These are phyloP conservation scores for Emmelina monodactyla DNA, from an alignment of 2,888 invertebrate species.

Conservation along the genomic window DNA sequence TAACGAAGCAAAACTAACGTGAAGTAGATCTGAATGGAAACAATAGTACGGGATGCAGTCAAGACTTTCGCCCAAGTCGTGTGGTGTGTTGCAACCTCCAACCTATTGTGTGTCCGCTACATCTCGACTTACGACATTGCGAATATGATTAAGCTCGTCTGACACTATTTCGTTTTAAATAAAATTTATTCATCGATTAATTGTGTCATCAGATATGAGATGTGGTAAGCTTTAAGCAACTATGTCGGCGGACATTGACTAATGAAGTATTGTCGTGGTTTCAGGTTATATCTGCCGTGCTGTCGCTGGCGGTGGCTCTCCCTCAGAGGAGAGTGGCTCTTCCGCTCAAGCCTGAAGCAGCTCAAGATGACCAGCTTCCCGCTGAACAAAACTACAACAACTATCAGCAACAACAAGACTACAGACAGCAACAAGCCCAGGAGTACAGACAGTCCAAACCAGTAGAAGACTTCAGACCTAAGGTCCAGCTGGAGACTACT, in stretches of 20 bases:
- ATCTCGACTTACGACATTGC: conserved; percentile 53
- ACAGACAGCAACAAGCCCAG: conserved; percentile 22
- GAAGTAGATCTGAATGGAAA: conserved; percentile 39
- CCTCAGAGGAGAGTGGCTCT: conserved; percentile 48
- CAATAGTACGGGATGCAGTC: conserved; percentile 25
- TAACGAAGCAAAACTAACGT: conserved; percentile 31
- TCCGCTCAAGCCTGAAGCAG: conserved; percentile 32
- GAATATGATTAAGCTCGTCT: conserved; percentile 59
- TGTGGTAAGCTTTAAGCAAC: neutral
- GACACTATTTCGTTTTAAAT: conserved; percentile 40
- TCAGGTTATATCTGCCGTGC: conserved; percentile 43
- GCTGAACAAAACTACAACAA: conserved; percentile 35
- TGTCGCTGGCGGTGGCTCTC: conserved; percentile 47
- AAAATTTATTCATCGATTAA: conserved; percentile 12
- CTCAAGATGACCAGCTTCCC: conserved; percentile 33
- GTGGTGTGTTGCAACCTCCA: conserved; percentile 52
- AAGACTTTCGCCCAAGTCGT: conserved; percentile 55
- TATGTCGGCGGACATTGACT: too few species aligned
- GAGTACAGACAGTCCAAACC: conserved; percentile 41
- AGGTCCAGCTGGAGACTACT: conserved; percentile 64
- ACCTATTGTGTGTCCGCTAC: conserved; percentile 58
- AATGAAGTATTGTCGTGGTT: conserved; percentile 19
- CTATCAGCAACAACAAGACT: conserved; percentile 21
- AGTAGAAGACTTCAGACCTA: conserved; percentile 52
- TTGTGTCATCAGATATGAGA: neutral